phyloP scores from a whole-genome alignment of 2,888 invertebrate genomes.

The Ichneumoninae sp. region DNA sequence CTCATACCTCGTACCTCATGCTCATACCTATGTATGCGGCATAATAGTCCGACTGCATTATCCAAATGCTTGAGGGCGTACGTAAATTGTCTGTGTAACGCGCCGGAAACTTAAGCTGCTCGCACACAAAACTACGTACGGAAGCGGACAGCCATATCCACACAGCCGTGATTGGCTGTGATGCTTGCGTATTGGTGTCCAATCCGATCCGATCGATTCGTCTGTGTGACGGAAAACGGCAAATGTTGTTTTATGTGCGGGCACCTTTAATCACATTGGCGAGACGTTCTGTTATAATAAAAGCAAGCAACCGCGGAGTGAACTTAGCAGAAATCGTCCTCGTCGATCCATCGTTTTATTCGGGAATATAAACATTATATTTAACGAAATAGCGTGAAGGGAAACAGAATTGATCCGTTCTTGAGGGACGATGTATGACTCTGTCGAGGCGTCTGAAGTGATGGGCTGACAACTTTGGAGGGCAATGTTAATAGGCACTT shows the following conservation, averaged over 20 bases:
- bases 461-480: neutral
- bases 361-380: neutral
- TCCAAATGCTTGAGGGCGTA: neutral
- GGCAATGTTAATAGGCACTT: neutral
- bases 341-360: neutral
- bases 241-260: too few species aligned
- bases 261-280: neutral
- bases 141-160: too few species aligned
- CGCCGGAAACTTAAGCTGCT: neutral
- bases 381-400: neutral
- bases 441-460: neutral
- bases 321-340: too few species aligned
- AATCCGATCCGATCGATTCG: too few species aligned
- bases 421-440: neutral
- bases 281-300: neutral
- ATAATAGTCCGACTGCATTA: constrained; percentile 1
- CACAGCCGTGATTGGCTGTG: too few species aligned
- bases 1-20: neutral
- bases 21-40: constrained; percentile 1
- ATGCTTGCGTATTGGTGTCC: too few species aligned
- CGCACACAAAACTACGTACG: too few species aligned
- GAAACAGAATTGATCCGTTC: neutral
- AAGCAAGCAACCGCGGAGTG: neutral
- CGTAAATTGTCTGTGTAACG: neutral
- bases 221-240: too few species aligned